phyloP scores from a whole-genome alignment of 2,797 vertebrate species.

The Acanthornis magna region DNA sequence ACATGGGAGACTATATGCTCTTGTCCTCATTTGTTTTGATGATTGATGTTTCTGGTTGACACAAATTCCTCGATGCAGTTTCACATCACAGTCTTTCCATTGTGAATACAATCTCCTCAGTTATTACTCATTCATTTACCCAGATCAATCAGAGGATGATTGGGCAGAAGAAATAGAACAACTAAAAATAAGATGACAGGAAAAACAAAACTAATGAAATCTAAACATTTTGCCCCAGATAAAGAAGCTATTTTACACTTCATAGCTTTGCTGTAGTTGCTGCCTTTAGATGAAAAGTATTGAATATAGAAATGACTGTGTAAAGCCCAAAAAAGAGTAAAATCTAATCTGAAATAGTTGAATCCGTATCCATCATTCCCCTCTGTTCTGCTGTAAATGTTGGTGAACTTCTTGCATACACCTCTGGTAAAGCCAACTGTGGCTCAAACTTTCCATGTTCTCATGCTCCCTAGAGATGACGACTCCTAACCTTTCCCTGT shows the following conservation, averaged over 20 bases:
- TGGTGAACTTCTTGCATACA: background rate
- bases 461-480: background rate
- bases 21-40: background rate
- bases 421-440: background rate
- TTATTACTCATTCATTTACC: background rate
- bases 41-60: background rate
- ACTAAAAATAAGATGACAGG: slow-evolving; percentile 2
- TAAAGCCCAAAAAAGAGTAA: background rate
- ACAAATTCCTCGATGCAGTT: background rate
- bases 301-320: background rate
- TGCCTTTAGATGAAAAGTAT: background rate
- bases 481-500: background rate
- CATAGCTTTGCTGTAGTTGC: background rate
- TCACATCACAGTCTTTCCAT: background rate
- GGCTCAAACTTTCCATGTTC: background rate
- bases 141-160: background rate
- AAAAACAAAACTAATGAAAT: slow-evolving; percentile 6
- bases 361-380: background rate
- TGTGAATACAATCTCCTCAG: background rate
- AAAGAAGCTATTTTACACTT: background rate
- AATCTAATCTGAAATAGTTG: background rate
- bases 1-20: accelerated
- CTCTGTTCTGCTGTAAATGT: background rate
- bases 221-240: background rate
- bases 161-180: slow-evolving; percentile 1